Conservation (phyloP, 2,888 invertebrate species). For the Hedya salicella region DNA sequence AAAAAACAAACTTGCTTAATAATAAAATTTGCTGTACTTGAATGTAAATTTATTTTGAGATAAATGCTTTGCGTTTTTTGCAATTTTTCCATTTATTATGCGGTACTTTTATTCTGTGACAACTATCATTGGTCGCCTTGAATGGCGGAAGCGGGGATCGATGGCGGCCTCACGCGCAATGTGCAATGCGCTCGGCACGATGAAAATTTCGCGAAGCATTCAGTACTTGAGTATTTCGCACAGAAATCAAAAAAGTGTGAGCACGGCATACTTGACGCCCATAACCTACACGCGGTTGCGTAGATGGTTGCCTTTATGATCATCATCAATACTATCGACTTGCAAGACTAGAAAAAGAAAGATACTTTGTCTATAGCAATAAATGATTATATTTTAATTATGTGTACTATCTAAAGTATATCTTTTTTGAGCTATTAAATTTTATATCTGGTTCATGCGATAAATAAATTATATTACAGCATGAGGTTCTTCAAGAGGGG, state of each 20-base stretch:
- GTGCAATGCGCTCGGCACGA: not conserved
- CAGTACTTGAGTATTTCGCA: conserved; percentile 17
- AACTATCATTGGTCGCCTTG: conserved; percentile 66
- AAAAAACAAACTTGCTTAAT: not conserved
- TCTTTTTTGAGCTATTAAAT: too few species aligned
- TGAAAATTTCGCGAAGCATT: conserved; percentile 13
- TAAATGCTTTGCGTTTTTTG: conserved; percentile 29
- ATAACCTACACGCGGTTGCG: too few species aligned
- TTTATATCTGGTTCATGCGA: too few species aligned
- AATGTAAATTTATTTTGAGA: conserved; percentile 12
- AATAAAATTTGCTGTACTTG: conserved; percentile 3
- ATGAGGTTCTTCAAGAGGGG: too few species aligned
- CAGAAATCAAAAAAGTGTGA: not conserved
- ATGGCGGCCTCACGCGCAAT: conserved; percentile 69
- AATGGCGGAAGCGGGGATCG: conserved; percentile 73
- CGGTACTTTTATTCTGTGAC: conserved; percentile 36
- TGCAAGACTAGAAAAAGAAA: too few species aligned
- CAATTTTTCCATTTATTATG: conserved; percentile 32
- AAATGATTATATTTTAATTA: too few species aligned
- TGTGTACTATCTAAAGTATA: too few species aligned
- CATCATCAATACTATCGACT: too few species aligned
- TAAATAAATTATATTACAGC: too few species aligned
- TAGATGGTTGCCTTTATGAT: too few species aligned
- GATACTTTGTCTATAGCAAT: too few species aligned
- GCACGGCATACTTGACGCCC: not conserved